Evolutionary conservation across 1,140 invertebrate species (phyloP).

Genomic region (Drosophila neocordata): DNA sequence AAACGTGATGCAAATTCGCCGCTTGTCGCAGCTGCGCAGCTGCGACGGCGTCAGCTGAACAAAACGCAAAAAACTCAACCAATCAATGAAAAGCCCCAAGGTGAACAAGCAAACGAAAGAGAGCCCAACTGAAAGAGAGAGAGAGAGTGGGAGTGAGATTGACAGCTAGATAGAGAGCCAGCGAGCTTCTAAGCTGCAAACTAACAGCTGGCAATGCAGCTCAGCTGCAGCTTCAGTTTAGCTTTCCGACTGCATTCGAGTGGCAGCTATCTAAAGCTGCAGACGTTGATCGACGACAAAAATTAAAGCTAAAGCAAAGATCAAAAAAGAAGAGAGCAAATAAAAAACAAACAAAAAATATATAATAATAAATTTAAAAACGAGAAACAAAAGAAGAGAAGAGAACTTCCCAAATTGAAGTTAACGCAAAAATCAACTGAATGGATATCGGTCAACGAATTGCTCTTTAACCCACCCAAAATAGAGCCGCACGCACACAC

Average conservation of each 20-base stretch:
- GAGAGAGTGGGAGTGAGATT: slow-evolving; percentile 15
- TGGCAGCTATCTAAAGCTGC: slow-evolving; percentile 81
- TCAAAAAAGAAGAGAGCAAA: background rate
- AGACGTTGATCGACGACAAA: slow-evolving; percentile 81
- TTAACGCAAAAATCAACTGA: background rate
- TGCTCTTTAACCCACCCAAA: too few relatives aligned
- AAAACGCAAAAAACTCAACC: slow-evolving; percentile 7
- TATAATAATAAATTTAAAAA: too few relatives aligned
- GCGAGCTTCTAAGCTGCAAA: slow-evolving; percentile 1
- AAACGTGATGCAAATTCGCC: slow-evolving; percentile 45
- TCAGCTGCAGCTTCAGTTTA: slow-evolving; percentile 11
- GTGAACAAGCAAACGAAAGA: slow-evolving; percentile 25
- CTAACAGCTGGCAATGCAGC: slow-evolving; percentile 30
- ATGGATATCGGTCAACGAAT: background rate
- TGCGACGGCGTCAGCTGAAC: slow-evolving; percentile 49
- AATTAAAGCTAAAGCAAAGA: background rate
- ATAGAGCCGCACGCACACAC: too few relatives aligned
- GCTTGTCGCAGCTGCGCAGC: slow-evolving; percentile 63
- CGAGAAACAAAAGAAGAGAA: background rate
- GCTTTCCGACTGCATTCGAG: slow-evolving; percentile 59
- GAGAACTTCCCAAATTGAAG: background rate
- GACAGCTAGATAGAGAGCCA: slow-evolving; percentile 15
- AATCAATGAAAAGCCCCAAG: slow-evolving; percentile 29
- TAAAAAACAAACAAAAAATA: background rate
- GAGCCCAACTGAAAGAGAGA: background rate